Evolutionary conservation across 1,140 invertebrate species (phyloP).

Genomic region (Diploscapter pachys): DNA sequence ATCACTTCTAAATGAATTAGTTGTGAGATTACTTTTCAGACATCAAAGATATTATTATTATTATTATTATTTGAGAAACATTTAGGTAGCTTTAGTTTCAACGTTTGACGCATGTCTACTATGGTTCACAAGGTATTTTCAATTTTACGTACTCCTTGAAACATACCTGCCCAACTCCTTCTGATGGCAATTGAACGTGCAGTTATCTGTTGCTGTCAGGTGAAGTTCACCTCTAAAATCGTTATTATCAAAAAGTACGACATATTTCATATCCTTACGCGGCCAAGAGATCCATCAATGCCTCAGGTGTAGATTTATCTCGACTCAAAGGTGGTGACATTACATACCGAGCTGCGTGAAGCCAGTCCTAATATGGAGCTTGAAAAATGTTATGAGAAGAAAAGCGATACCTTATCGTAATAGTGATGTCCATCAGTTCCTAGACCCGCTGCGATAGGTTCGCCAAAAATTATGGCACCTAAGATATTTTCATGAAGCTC

Average conservation of each 20-base stretch:
- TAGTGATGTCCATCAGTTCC: slow-evolving; percentile 75
- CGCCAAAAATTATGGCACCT: slow-evolving; percentile 74
- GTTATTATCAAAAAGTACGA: not conserved
- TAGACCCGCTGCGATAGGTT: slow-evolving; percentile 85
- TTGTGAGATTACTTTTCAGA: too few relatives aligned
- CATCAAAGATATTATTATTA: not conserved
- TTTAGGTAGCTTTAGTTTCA: not conserved
- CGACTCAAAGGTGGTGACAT: slow-evolving; percentile 83
- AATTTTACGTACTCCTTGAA: too few relatives aligned
- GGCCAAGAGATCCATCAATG: slow-evolving; percentile 78
- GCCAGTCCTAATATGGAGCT: slow-evolving; percentile 60
- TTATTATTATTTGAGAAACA: not conserved
- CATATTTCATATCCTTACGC: slow-evolving; percentile 66
- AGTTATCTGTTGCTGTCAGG: slow-evolving; percentile 89
- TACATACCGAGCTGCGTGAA: slow-evolving; percentile 64
- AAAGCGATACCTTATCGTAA: slow-evolving; percentile 63
- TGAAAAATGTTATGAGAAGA: too few relatives aligned
- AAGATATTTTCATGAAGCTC: not conserved
- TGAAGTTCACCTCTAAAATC: slow-evolving; percentile 78
- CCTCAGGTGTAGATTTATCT: slow-evolving; percentile 76
- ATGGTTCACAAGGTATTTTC: not conserved
- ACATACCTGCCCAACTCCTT: slow-evolving; percentile 77
- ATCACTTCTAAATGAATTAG: slow-evolving; percentile 62
- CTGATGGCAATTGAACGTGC: slow-evolving; percentile 87
- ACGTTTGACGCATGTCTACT: not conserved